phyloP scores from a whole-genome alignment of 2,888 invertebrate species.

The Hemithea aestivaria region DNA sequence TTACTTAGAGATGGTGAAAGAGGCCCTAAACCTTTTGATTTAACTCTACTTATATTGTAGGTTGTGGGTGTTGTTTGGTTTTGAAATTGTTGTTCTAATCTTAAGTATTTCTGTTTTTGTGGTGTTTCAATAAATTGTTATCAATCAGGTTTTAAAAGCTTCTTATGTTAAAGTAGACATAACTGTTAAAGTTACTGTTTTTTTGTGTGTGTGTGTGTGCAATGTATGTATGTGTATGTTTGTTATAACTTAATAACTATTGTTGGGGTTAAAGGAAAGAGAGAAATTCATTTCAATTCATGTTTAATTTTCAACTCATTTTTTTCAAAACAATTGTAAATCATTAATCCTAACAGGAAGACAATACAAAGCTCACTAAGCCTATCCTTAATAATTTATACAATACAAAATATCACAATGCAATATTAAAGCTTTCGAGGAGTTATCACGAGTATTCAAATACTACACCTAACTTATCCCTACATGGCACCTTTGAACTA shows the following conservation, averaged over 20 bases:
- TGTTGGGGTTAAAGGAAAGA: conserved; percentile 44
- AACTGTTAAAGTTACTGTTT: conserved; percentile 28
- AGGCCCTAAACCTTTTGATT: no score
- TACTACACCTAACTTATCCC: conserved; percentile 53
- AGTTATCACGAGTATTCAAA: conserved; percentile 65
- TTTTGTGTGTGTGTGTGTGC: conserved; percentile 16
- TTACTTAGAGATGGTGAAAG: no score
- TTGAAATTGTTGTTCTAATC: no score
- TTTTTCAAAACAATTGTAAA: conserved; percentile 45
- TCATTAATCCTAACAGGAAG: conserved; percentile 58
- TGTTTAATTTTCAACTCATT: conserved; percentile 34
- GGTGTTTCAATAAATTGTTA: no score
- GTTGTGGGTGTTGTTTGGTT: no score
- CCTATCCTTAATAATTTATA: conserved; percentile 60
- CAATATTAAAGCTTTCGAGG: conserved; percentile 70
- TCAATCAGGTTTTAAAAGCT: no score
- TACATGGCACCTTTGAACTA: conserved; percentile 68
- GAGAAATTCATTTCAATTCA: conserved; percentile 45
- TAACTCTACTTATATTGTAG: no score
- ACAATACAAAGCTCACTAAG: conserved; percentile 48
- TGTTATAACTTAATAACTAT: conserved; percentile 12
- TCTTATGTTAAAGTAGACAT: no score
- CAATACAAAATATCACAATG: conserved; percentile 71
- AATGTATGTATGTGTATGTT: conserved; percentile 17
- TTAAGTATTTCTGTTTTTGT: no score